Conservation (phyloP, 2,888 invertebrate species). For the Chymomyza amoena region DNA sequence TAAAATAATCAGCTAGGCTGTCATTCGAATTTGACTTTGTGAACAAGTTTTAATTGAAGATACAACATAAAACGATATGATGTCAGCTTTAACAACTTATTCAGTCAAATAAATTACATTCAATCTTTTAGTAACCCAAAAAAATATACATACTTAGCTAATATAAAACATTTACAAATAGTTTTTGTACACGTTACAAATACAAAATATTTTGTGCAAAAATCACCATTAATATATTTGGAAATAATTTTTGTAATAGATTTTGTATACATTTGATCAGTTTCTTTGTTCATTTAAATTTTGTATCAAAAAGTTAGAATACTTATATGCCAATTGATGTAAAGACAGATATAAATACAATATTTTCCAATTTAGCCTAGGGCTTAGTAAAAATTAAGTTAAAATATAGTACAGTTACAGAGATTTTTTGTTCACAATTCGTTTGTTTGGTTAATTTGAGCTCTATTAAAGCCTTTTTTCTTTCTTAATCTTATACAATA, state of each 20-base stretch:
- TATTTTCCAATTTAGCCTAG: background rate
- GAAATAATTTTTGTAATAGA: background rate
- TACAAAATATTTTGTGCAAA: background rate
- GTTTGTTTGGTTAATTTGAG: background rate
- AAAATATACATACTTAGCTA: background rate
- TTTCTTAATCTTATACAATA: background rate
- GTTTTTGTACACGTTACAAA: background rate
- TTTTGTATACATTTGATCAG: background rate
- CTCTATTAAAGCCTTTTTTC: too few species aligned
- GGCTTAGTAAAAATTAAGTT: background rate
- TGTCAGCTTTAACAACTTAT: background rate
- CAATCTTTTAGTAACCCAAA: background rate
- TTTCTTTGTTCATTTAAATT: too few species aligned
- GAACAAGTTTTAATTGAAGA: background rate
- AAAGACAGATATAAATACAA: background rate
- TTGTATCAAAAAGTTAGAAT: too few species aligned
- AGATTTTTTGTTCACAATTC: background rate
- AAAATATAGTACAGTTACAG: background rate
- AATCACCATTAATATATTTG: background rate
- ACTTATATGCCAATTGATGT: too few species aligned
- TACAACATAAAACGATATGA: background rate
- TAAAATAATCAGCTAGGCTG: background rate
- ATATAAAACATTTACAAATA: background rate
- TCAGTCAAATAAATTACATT: background rate
- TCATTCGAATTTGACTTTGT: background rate